Evolutionary conservation across 2,113 vertebrate species (phyloP).

Genomic region (Merops nubicus): DNA sequence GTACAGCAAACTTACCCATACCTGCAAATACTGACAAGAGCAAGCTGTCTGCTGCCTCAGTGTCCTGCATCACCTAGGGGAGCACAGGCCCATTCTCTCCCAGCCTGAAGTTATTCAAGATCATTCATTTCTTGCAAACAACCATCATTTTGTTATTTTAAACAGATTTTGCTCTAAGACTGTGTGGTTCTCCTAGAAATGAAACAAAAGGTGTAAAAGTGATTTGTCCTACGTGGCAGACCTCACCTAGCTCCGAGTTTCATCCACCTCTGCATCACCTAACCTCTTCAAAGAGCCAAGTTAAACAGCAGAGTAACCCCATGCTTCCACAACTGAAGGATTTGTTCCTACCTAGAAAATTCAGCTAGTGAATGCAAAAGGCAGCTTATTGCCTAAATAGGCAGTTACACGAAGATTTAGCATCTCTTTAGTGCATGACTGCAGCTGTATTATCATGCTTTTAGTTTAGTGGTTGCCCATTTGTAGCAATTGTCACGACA

Average conservation of each 20-base stretch:
- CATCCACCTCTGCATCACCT: neutral
- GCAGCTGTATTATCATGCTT: neutral
- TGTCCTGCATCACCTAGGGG: neutral
- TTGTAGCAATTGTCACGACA: neutral
- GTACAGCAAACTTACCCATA: accelerated
- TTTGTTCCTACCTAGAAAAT: neutral
- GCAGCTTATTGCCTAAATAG: neutral
- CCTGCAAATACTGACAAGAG: neutral
- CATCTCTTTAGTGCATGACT: neutral
- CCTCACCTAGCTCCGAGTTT: neutral
- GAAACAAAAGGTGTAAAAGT: neutral
- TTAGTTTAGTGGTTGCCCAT: neutral
- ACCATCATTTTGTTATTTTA: neutral
- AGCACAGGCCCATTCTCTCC: neutral
- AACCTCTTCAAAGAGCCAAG: neutral
- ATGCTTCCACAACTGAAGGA: neutral
- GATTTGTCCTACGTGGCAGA: neutral
- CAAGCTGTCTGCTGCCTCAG: neutral
- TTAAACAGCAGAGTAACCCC: neutral
- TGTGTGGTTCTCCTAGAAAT: neutral
- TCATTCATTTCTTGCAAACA: neutral
- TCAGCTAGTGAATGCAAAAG: neutral
- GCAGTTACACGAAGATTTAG: neutral
- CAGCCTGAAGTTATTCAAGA: neutral
- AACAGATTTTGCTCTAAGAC: neutral